These are phyloP conservation scores for Coreius guichenoti DNA, from an alignment of 2,797 vertebrate genomes.

Conservation along the genomic window DNA sequence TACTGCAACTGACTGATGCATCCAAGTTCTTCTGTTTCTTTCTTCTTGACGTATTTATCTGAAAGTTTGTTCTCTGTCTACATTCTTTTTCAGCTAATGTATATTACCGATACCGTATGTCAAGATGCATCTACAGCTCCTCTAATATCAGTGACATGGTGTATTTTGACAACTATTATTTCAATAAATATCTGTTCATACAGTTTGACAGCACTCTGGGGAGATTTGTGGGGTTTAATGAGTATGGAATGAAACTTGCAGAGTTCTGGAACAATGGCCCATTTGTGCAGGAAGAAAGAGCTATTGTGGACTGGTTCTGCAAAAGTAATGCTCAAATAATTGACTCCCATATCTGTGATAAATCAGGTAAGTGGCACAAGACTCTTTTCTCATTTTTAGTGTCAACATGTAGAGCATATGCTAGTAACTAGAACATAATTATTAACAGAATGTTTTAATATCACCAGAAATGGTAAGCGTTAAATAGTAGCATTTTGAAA, in stretches of 20 bases:
- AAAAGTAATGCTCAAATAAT: background rate
- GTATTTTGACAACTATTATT: background rate
- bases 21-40: background rate
- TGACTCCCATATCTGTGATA: background rate
- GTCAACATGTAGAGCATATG: background rate
- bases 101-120: constrained; percentile 17
- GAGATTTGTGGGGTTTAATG: constrained; percentile 55
- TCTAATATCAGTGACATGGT: constrained; percentile 23
- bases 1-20: background rate
- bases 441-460: background rate
- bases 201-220: constrained; percentile 67
- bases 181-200: background rate
- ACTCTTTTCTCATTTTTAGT: background rate
- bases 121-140: background rate
- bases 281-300: background rate
- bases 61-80: background rate
- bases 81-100: constrained; percentile 35
- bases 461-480: background rate
- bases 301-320: background rate
- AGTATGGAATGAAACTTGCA: constrained; percentile 31
- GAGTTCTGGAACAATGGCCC: background rate
- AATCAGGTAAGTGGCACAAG: constrained; percentile 46
- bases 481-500: constrained; percentile 9
- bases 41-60: background rate
- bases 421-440: background rate